Conservation (phyloP, 2,113 vertebrate species). For the Hassar affinis region DNA sequence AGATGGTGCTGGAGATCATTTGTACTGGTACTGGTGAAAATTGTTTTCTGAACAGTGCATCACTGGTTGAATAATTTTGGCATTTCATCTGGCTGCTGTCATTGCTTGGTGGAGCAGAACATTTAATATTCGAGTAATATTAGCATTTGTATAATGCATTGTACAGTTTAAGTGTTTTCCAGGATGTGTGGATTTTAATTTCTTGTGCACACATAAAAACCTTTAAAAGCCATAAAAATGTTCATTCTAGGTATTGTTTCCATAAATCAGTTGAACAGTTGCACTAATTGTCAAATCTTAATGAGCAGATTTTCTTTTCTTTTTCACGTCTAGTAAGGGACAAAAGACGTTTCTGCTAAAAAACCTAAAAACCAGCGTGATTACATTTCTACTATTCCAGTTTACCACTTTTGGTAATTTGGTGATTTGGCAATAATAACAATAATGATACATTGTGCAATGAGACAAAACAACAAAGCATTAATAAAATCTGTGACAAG, state of each 20-base stretch:
- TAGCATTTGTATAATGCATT: neutral
- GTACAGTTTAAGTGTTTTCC: neutral
- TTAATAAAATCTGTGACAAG: neutral
- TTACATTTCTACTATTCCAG: neutral
- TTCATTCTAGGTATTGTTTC: neutral
- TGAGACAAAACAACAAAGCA: neutral
- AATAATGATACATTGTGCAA: neutral
- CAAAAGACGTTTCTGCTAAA: neutral
- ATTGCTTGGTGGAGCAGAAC: neutral
- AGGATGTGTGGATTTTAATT: neutral
- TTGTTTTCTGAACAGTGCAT: conserved; percentile 43
- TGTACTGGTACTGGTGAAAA: conserved; percentile 47
- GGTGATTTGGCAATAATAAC: neutral
- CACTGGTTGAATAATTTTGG: conserved; percentile 56
- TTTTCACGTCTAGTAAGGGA: neutral
- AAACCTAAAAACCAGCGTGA: neutral
- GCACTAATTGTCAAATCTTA: neutral
- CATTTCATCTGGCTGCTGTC: neutral
- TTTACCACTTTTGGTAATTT: neutral
- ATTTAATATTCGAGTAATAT: neutral
- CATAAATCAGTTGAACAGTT: neutral
- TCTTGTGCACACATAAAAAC: neutral
- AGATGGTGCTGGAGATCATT: neutral
- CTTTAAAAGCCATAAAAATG: neutral
- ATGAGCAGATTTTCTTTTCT: neutral